Evolutionary conservation across 2,797 vertebrate genomes (phyloP).

Genomic region (Danio jaintianensis): DNA sequence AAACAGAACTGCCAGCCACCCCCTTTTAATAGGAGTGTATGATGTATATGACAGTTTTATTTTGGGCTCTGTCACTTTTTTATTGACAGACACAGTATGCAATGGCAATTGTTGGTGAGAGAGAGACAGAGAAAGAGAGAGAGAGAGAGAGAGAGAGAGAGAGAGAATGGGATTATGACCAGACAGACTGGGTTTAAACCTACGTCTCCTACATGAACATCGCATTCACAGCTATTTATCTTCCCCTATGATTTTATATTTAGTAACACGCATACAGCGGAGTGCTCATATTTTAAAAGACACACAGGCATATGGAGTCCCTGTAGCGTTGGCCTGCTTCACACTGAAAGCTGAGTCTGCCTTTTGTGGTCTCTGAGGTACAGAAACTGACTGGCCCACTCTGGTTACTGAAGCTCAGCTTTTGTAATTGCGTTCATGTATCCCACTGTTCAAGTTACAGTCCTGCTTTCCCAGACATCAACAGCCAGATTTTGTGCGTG

Average conservation of each 20-base stretch:
- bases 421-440: slow-evolving; percentile 33
- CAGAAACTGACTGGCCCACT: slow-evolving; percentile 3
- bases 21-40: neutral
- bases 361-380: slow-evolving; percentile 23
- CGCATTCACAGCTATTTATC: neutral
- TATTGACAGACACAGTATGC: neutral
- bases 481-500: slow-evolving; percentile 2
- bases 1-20: neutral
- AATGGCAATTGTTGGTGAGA: neutral
- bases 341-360: slow-evolving; percentile 39
- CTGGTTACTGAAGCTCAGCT: slow-evolving; percentile 31
- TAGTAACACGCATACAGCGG: neutral
- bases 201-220: neutral
- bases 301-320: neutral
- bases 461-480: slow-evolving; percentile 6
- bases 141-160: too few species aligned
- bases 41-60: neutral
- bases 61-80: neutral
- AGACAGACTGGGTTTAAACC: neutral
- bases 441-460: slow-evolving; percentile 23
- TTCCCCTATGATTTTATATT: slow-evolving; percentile 8
- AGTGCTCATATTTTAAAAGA: slow-evolving; percentile 6
- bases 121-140: neutral
- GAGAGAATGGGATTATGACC: neutral
- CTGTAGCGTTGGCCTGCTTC: slow-evolving; percentile 13